phyloP scores from a whole-genome alignment of 1,140 invertebrate species.

The Drosophila persimilis region DNA sequence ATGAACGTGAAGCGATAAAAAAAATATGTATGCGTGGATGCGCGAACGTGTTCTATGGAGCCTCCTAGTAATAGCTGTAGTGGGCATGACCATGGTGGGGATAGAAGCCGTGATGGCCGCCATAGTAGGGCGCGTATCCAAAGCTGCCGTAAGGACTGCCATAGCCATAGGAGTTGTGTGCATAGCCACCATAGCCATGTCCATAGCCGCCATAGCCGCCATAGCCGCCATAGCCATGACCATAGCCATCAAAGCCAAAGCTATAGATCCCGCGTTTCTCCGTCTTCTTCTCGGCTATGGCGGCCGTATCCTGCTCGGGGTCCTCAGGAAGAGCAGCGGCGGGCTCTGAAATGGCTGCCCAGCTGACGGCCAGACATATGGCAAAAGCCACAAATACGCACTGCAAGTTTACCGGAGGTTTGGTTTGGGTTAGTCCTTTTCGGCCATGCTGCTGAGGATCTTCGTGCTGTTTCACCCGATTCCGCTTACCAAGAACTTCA shows the following conservation, averaged over 20 bases:
- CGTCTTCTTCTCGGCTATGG: conserved; percentile 68
- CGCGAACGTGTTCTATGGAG: not conserved
- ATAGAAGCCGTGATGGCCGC: conserved; percentile 68
- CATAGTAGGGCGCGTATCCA: conserved; percentile 68
- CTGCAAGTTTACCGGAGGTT: conserved; percentile 32
- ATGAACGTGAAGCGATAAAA: conserved; percentile 42
- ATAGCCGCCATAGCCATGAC: conserved; percentile 44
- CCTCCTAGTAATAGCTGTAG: conserved; percentile 64
- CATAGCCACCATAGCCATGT: too few relatives aligned
- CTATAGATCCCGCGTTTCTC: conserved; percentile 76
- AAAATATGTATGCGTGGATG: conserved; percentile 25
- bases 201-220: conserved; percentile 2
- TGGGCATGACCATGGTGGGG: conserved; percentile 70
- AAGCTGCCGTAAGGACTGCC: conserved; percentile 62
- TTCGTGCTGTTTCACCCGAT: not conserved
- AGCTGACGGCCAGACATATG: conserved; percentile 49
- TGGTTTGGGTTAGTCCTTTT: conserved; percentile 14
- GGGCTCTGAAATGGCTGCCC: conserved; percentile 62
- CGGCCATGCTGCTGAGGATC: not conserved
- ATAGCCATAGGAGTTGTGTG: conserved; percentile 40
- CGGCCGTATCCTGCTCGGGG: conserved; percentile 27
- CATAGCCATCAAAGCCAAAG: conserved; percentile 52
- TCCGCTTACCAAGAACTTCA: conserved; percentile 68
- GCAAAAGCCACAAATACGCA: conserved; percentile 59
- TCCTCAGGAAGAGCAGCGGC: conserved; percentile 10